A percentile compares a stretch with the other conserved stretches of the same genome.
phyloP scores from a whole-genome alignment of 2,888 invertebrate genomes.

The Coleophora deauratella region DNA sequence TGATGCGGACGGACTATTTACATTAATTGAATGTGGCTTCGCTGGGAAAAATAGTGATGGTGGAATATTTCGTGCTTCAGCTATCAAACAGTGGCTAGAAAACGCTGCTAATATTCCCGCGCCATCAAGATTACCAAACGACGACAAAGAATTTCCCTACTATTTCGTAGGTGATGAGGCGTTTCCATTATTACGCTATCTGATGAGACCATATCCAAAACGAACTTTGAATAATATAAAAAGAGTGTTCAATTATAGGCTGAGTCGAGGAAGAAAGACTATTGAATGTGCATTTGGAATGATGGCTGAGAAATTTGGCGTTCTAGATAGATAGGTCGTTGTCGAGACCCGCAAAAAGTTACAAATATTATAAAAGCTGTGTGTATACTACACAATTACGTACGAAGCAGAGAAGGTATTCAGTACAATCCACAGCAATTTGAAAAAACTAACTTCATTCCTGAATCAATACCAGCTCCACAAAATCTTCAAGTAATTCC shows the following conservation, averaged over 20 bases:
- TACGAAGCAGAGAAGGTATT: constrained; percentile 5
- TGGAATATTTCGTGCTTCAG: constrained; percentile 5
- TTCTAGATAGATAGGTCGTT: neutral
- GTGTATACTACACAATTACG: constrained; percentile 5
- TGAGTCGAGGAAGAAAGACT: neutral
- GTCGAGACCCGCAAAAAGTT: neutral
- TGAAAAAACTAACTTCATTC: constrained; percentile 11
- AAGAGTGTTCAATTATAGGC: neutral
- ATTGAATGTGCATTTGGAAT: neutral
- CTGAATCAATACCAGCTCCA: constrained; percentile 9
- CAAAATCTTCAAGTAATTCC: constrained; percentile 9
- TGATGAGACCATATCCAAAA: neutral
- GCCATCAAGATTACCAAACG: constrained; percentile 2
- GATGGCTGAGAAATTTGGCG: neutral
- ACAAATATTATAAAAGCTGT: constrained; percentile 2
- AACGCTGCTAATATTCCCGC: constrained; percentile 6
- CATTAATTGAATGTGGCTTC: constrained; percentile 8
- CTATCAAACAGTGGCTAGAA: constrained; percentile 3
- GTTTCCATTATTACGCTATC: constrained; percentile 4
- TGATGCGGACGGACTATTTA: constrained; percentile 13
- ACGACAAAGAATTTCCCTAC: constrained; percentile 7
- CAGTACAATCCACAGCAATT: constrained; percentile 6
- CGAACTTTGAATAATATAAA: neutral
- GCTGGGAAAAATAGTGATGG: constrained; percentile 11
- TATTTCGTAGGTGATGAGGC: constrained; percentile 13